Evolutionary conservation across 2,797 vertebrate species (phyloP).

Genomic region (Streptopelia turtur): DNA sequence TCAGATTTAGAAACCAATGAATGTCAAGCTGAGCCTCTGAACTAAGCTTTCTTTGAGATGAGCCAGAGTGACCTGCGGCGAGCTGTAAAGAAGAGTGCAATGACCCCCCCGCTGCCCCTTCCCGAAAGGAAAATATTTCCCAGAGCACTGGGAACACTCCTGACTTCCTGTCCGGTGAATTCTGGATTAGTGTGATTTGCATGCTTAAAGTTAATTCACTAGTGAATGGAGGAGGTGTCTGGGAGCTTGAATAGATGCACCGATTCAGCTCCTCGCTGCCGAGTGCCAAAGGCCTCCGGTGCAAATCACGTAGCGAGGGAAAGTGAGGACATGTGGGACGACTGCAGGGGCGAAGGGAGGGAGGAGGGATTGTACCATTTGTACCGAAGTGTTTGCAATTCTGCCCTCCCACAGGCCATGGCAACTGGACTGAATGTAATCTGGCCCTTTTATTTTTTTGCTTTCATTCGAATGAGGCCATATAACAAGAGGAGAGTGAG

Average conservation of each 20-base stretch:
- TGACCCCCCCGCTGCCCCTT: background rate
- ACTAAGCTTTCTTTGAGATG: slow-evolving; percentile 60
- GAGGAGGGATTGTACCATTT: slow-evolving; percentile 53
- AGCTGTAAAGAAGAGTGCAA: slow-evolving; percentile 43
- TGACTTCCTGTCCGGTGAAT: slow-evolving; percentile 61
- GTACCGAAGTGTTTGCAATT: slow-evolving; percentile 47
- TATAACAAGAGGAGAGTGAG: slow-evolving; percentile 24
- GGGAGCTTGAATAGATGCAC: slow-evolving; percentile 45
- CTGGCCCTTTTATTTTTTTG: slow-evolving; percentile 57
- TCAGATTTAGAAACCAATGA: slow-evolving; percentile 53
- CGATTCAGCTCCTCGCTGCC: background rate
- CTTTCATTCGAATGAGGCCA: slow-evolving; percentile 49
- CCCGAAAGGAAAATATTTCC: slow-evolving; percentile 45
- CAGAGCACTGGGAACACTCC: slow-evolving; percentile 54
- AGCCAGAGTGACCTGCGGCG: slow-evolving; percentile 36
- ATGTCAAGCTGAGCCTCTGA: slow-evolving; percentile 52
- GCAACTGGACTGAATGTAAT: slow-evolving; percentile 61
- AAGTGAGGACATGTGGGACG: slow-evolving; percentile 63
- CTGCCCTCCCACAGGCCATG: slow-evolving; percentile 52
- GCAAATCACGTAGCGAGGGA: background rate
- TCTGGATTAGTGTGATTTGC: slow-evolving; percentile 64
- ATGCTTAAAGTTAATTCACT: slow-evolving; percentile 61
- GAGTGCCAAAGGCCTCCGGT: slow-evolving; percentile 47
- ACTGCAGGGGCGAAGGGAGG: slow-evolving; percentile 50
- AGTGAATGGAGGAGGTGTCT: slow-evolving; percentile 55